Percentiles rank a stretch among this genome's conserved stretches.
Conservation (phyloP, 1,140 invertebrate species). For the Dreissena polymorpha region DNA sequence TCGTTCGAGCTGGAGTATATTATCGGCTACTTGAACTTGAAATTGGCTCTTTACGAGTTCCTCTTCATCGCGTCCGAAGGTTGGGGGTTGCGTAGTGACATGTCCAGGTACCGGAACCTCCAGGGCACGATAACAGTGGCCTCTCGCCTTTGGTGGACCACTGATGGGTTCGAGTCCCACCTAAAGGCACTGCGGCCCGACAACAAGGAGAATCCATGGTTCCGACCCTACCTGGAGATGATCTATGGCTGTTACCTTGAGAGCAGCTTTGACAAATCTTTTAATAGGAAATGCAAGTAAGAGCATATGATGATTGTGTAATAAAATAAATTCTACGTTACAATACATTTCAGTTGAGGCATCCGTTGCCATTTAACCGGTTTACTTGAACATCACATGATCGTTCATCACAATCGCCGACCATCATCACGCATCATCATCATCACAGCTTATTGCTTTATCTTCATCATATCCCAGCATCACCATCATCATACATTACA, state of each 20-base stretch:
- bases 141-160: slow-evolving; percentile 20
- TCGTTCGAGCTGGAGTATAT: slow-evolving; percentile 26
- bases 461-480: no score
- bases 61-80: slow-evolving; percentile 43
- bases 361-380: no score
- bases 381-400: no score
- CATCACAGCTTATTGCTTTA: no score
- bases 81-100: slow-evolving; percentile 22
- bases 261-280: slow-evolving; percentile 44
- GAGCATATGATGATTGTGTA: slow-evolving; percentile 4
- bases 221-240: slow-evolving; percentile 20
- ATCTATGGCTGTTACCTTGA: slow-evolving; percentile 27
- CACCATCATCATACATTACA: background rate
- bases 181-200: slow-evolving; percentile 22
- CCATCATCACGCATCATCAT: no score
- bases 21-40: slow-evolving; percentile 5
- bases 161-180: slow-evolving; percentile 32
- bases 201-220: slow-evolving; percentile 3
- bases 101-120: slow-evolving; percentile 4
- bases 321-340: background rate
- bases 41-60: slow-evolving; percentile 15
- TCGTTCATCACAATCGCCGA: no score
- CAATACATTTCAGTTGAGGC: no score
- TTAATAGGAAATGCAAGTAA: slow-evolving; percentile 18
- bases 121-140: slow-evolving; percentile 24